Percentiles rank a stretch among this genome's conserved stretches.
Evolutionary conservation across 2,888 invertebrate species (phyloP).

Genomic region (Merodon equestris): DNA sequence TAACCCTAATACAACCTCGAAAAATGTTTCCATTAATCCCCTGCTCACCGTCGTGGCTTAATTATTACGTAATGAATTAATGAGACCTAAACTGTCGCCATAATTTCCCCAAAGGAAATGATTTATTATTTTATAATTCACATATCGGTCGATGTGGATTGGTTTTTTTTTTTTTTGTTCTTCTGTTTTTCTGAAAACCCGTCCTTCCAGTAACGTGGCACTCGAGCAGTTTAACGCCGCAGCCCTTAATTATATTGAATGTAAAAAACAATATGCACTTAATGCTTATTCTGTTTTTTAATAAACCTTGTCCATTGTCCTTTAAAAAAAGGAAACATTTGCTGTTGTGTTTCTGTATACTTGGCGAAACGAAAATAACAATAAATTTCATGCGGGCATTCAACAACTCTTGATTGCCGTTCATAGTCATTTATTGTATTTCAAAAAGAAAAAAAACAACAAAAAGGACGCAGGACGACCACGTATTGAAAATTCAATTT

Average conservation of each 20-base stretch:
- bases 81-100: conserved; percentile 69
- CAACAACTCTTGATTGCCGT: conserved; percentile 35
- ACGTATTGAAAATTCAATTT: conserved; percentile 36
- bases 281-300: too few species aligned
- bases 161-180: conserved; percentile 2
- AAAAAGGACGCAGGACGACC: too few species aligned
- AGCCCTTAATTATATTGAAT: too few species aligned
- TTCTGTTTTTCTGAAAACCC: too few species aligned
- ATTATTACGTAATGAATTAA: conserved; percentile 69
- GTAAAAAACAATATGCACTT: too few species aligned
- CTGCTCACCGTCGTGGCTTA: conserved; percentile 42
- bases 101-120: conserved; percentile 57
- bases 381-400: conserved; percentile 21
- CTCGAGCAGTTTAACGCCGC: too few species aligned
- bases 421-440: conserved; percentile 16
- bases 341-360: too few species aligned
- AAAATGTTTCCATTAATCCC: conserved; percentile 52
- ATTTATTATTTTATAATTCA: conserved; percentile 64
- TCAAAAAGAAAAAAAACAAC: too few species aligned
- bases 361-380: too few species aligned
- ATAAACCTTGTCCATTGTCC: neutral
- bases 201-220: too few species aligned
- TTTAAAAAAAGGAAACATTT: too few species aligned
- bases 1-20: conserved; percentile 53
- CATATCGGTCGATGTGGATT: conserved; percentile 4